Evolutionary conservation across 2,888 invertebrate genomes (phyloP).

Genomic region (Clusia tigrina): DNA sequence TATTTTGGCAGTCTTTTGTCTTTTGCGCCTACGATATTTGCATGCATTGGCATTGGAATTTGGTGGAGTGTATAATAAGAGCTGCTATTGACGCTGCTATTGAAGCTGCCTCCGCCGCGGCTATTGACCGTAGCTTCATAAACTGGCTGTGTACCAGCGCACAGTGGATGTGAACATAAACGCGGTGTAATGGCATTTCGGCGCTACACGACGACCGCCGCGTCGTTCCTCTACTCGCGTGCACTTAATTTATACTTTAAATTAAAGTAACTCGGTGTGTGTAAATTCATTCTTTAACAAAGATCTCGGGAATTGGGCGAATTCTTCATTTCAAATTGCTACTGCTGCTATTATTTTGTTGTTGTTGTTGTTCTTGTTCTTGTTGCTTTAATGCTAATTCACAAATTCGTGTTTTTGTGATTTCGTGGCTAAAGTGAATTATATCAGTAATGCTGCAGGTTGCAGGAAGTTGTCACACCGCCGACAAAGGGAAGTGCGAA

Average conservation of each 20-base stretch:
- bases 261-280: slow-evolving; percentile 13
- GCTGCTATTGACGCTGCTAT: no score
- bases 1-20: no score
- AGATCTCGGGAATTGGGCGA: slow-evolving; percentile 6
- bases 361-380: not conserved
- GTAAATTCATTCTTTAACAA: slow-evolving; percentile 2
- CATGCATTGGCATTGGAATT: no score
- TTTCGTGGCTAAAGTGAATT: not conserved
- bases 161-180: no score
- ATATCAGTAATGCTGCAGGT: not conserved
- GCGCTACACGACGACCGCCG: no score
- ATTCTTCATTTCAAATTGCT: not conserved
- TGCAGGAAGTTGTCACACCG: not conserved
- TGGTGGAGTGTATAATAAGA: no score
- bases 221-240: not conserved
- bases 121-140: no score
- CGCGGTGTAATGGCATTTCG: no score
- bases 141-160: no score
- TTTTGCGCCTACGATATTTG: no score
- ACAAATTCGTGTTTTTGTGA: not conserved
- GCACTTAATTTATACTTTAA: slow-evolving; percentile 7
- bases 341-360: not conserved
- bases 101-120: no score
- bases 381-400: slow-evolving; percentile 13
- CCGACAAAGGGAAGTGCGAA: not conserved